Conservation (phyloP, 92 coral and sea anemone species). For the Paragorgia papillata region DNA sequence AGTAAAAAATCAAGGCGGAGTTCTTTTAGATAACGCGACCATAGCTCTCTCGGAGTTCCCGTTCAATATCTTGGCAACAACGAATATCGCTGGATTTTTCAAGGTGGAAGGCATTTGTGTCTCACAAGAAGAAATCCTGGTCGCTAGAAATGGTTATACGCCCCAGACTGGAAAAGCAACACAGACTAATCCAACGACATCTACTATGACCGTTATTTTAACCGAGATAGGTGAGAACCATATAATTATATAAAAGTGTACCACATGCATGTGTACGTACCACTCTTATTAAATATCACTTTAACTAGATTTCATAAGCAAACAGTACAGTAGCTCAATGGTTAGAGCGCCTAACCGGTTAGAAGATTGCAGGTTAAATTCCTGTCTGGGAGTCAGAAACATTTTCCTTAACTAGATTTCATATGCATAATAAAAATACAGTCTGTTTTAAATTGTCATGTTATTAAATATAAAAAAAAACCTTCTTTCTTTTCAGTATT, state of each 20-base stretch:
- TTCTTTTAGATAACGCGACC: conserved; percentile 38
- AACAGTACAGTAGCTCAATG: too few species aligned
- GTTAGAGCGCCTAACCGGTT: too few species aligned
- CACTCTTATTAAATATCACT: too few species aligned
- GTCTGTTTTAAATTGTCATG: too few species aligned
- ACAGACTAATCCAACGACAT: conserved; percentile 1
- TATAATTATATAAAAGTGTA: not conserved
- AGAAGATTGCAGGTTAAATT: too few species aligned
- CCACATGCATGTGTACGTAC: too few species aligned
- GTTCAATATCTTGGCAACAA: conserved; percentile 26
- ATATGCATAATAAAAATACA: too few species aligned
- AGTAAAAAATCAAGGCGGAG: conserved; percentile 25
- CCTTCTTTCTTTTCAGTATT: conserved; percentile 11
- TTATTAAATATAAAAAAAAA: too few species aligned
- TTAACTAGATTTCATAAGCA: too few species aligned
- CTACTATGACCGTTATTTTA: conserved; percentile 22
- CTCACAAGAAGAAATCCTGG: conserved; percentile 15
- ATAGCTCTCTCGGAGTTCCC: conserved; percentile 54
- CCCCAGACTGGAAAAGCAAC: conserved; percentile 15
- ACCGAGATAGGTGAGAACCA: conserved; percentile 44
- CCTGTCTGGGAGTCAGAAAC: too few species aligned
- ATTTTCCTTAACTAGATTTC: too few species aligned
- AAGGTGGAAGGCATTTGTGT: conserved; percentile 46
- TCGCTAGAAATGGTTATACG: conserved; percentile 35
- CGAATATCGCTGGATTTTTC: conserved; percentile 47